Evolutionary conservation across 1,140 invertebrate species (phyloP).

Genomic region (Mercenaria mercenaria): DNA sequence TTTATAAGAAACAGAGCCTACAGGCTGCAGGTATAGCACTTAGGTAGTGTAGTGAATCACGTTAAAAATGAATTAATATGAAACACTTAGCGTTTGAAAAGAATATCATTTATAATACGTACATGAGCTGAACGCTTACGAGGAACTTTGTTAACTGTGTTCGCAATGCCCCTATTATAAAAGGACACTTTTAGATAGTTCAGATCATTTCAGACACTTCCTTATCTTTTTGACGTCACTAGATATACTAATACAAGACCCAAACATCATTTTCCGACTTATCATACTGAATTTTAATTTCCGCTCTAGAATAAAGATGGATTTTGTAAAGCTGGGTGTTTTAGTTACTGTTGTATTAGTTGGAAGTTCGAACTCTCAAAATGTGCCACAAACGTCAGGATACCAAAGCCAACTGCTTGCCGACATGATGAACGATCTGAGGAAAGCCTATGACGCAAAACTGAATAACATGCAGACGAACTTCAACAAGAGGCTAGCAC

Average conservation of each 20-base stretch:
- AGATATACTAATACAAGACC: background rate
- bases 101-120: no score
- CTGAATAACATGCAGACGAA: background rate
- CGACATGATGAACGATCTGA: conserved; percentile 3
- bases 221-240: background rate
- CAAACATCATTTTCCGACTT: background rate
- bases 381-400: background rate
- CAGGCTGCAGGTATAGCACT: no score
- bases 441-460: background rate
- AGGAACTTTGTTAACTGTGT: no score
- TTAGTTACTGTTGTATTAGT: background rate
- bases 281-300: background rate
- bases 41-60: no score
- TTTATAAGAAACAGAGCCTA: no score
- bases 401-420: background rate
- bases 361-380: background rate
- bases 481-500: background rate
- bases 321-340: background rate
- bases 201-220: background rate
- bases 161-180: no score
- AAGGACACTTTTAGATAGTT: no score
- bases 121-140: no score
- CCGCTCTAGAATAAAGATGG: background rate
- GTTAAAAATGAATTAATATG: no score
- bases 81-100: no score